A percentile compares a stretch with the other conserved stretches of the same genome.
These are phyloP conservation scores for Athalia rosae DNA, from an alignment of 2,888 invertebrate genomes.

Conservation along the genomic window DNA sequence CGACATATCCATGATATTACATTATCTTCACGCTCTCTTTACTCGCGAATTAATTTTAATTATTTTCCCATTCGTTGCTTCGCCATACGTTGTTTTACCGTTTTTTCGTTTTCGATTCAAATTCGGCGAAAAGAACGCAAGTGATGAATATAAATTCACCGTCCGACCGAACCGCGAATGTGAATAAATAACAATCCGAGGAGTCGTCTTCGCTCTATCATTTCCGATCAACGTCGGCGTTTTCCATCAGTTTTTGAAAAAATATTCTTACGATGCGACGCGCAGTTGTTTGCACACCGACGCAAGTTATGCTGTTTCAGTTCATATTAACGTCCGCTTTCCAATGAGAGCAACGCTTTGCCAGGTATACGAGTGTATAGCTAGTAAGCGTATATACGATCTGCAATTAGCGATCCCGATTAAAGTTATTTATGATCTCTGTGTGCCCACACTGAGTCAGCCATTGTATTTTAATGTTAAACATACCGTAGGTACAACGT, in stretches of 20 bases:
- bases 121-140: conserved; percentile 61
- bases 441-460: conserved; percentile 69
- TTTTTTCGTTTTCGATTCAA: conserved; percentile 31
- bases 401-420: conserved; percentile 73
- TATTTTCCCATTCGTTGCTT: conserved; percentile 69
- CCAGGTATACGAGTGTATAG: conserved; percentile 59
- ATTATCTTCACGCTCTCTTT: conserved; percentile 67
- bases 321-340: conserved; percentile 28
- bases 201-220: conserved; percentile 39
- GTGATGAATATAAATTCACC: conserved; percentile 57
- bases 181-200: conserved; percentile 37
- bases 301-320: background rate
- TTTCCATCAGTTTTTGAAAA: no score
- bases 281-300: background rate
- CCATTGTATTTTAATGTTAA: conserved; percentile 72
- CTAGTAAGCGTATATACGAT: conserved; percentile 61
- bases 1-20: no score
- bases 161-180: conserved; percentile 39
- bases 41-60: conserved; percentile 73
- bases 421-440: conserved; percentile 72
- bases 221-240: no score
- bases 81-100: conserved; percentile 11
- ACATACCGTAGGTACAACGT: conserved; percentile 42
- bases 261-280: no score
- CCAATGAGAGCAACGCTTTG: conserved; percentile 65